Percentiles rank a stretch among this genome's conserved stretches.
phyloP scores from a whole-genome alignment of 2,113 vertebrate species.

The Calyptommatus sinebrachiatus region DNA sequence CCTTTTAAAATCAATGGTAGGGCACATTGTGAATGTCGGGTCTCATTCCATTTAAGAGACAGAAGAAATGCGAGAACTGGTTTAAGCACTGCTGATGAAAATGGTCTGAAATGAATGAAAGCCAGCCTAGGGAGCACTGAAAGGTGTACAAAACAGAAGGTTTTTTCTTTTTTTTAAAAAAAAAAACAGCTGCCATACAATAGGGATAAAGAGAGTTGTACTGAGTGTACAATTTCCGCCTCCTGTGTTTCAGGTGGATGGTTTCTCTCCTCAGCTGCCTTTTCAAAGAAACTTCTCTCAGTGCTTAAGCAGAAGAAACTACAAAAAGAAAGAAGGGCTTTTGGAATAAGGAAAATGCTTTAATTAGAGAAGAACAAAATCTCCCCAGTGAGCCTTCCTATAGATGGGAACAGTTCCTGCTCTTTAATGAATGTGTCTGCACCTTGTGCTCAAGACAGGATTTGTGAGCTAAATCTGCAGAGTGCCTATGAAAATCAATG shows the following conservation, averaged over 20 bases:
- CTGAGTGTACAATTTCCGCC: slow-evolving; percentile 21
- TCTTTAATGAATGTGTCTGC: slow-evolving; percentile 5
- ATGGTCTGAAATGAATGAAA: slow-evolving; percentile 24
- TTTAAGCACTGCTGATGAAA: slow-evolving; percentile 26
- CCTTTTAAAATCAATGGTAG: slow-evolving; percentile 8
- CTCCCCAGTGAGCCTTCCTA: slow-evolving; percentile 16
- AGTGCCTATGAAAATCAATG: not conserved
- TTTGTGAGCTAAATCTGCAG: not conserved
- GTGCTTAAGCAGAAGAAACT: not conserved
- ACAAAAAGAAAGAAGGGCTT: slow-evolving; percentile 22
- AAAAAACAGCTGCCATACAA: slow-evolving; percentile 49
- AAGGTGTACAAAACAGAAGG: slow-evolving; percentile 53
- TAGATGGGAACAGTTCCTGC: not conserved
- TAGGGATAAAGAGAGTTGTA: slow-evolving; percentile 53
- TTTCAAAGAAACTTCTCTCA: not conserved
- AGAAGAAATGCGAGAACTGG: slow-evolving; percentile 6
- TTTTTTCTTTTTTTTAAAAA: slow-evolving; percentile 33
- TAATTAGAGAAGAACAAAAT: slow-evolving; percentile 10
- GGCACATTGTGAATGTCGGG: slow-evolving; percentile 16
- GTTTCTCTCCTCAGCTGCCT: not conserved
- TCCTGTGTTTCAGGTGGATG: slow-evolving; percentile 14
- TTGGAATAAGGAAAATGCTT: not conserved
- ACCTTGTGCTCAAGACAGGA: slow-evolving; percentile 7
- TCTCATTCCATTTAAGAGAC: slow-evolving; percentile 17
- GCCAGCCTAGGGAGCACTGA: slow-evolving; percentile 9